Conservation (phyloP, 2,113 vertebrate species). For the Actinemys pallida region DNA sequence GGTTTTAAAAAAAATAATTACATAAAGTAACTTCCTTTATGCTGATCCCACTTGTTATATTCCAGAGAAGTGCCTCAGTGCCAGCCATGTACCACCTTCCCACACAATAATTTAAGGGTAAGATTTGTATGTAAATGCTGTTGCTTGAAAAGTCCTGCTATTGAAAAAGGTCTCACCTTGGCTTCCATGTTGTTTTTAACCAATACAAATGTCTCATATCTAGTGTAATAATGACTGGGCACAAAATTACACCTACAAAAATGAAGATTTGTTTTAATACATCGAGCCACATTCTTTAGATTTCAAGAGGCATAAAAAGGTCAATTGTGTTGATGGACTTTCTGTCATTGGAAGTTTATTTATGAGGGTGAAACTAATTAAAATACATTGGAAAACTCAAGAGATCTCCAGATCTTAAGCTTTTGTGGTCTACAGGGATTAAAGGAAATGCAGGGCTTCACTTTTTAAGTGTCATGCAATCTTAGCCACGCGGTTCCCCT, state of each 20-base stretch:
- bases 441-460: slow-evolving; percentile 31
- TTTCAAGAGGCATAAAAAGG: neutral
- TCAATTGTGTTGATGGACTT: neutral
- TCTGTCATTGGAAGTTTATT: neutral
- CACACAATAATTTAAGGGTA: neutral
- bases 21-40: neutral
- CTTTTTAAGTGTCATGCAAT: slow-evolving; percentile 32
- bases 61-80: neutral
- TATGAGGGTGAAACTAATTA: neutral
- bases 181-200: neutral
- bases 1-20: neutral
- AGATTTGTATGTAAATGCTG: fast-evolving
- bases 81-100: neutral
- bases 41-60: neutral
- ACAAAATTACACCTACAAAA: neutral
- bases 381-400: slow-evolving; percentile 16
- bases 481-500: neutral
- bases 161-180: neutral
- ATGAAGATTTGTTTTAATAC: neutral
- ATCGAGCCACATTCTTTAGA: neutral
- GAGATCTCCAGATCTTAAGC: neutral
- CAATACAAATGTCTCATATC: neutral
- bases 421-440: slow-evolving; percentile 14
- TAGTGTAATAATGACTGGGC: neutral
- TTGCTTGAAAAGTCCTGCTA: neutral